Base-by-base conservation (phyloP, 2,797 vertebrate species). In the Myotis pilosus region DNA sequence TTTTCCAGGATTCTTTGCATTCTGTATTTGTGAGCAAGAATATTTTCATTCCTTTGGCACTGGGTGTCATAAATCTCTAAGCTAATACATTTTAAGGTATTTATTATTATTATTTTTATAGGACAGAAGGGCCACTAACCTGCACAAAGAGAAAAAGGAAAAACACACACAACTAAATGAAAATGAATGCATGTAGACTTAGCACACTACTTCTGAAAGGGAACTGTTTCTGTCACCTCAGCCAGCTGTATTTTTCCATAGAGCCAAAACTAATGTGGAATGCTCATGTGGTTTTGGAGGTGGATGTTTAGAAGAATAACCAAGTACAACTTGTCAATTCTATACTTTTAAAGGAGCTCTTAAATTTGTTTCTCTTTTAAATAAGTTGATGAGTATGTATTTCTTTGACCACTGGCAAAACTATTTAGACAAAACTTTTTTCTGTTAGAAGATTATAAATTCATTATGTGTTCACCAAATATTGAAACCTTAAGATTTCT, bases 311-410 rank as follows among this genome's bases (percentile, higher is more conserved):
- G 20, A 75, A 80, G 69, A 94, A 76, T 82, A 95, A 89, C 28
- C 89, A 92, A 92, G 19, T 55, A 36, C 11, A 64, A 20, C 3
- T 6, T 20, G 30, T 92, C 2, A 30, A 38, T 33, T 49, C 60
- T 60, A 0, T 1, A 51, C 16, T 82, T 85, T 83, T 51, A 62
- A 81, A 85, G 20, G 51, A 78, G 8, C 25, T 85, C 41, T 96
- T 72, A 86, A n/a, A 64, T 93, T 89, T 90, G 10, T 93, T 89
- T 96, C 41, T 90, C 8, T 79, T 95, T 94, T 69, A 94, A 80
- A 60, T 81, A 93, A 55, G n/a, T 80, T 90, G 38, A 53, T 62
- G 9, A 90, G n/a, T 36, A 82, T 78, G 51, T 87, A 55, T 84
- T 83, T 88, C 30, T 74, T 53, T 53, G 41, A 81, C 85, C 12